phyloP scores from a whole-genome alignment of 2,797 vertebrate species.

The Thaleichthys pacificus region DNA sequence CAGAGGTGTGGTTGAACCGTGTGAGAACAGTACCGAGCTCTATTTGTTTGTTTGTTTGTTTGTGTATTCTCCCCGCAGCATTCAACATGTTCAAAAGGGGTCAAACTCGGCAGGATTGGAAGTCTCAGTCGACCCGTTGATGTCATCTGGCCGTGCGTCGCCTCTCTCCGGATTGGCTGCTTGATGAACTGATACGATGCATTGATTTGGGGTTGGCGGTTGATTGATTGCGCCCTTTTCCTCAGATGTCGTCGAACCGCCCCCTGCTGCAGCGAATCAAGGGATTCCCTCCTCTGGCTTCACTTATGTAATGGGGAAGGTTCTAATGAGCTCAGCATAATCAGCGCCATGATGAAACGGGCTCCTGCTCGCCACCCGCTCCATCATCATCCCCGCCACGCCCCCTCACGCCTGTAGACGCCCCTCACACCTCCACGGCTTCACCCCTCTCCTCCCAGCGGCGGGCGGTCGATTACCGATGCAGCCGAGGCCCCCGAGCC shows the following conservation, averaged over 20 bases:
- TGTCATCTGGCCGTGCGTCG: too few relatives aligned
- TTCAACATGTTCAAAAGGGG: too few relatives aligned
- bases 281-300: too few relatives aligned
- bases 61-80: too few relatives aligned
- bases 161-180: background rate
- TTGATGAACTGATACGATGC: conserved; percentile 20
- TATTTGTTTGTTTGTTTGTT: too few relatives aligned
- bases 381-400: conserved; percentile 57
- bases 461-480: conserved; percentile 25
- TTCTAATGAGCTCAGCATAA: conserved; percentile 71
- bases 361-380: conserved; percentile 34
- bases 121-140: too few relatives aligned
- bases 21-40: too few relatives aligned
- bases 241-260: too few relatives aligned
- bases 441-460: conserved; percentile 22
- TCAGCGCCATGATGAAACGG: conserved; percentile 53
- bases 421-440: conserved; percentile 32
- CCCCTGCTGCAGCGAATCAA: too few relatives aligned
- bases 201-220: conserved; percentile 33
- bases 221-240: conserved; percentile 35
- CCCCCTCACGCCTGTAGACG: conserved; percentile 49
- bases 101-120: too few relatives aligned
- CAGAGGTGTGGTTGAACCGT: background rate
- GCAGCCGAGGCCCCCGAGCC: conserved; percentile 43
- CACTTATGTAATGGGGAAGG: conserved; percentile 2